Evolutionary conservation across 2,797 vertebrate species (phyloP).

Genomic region (Bovichtus variegatus): DNA sequence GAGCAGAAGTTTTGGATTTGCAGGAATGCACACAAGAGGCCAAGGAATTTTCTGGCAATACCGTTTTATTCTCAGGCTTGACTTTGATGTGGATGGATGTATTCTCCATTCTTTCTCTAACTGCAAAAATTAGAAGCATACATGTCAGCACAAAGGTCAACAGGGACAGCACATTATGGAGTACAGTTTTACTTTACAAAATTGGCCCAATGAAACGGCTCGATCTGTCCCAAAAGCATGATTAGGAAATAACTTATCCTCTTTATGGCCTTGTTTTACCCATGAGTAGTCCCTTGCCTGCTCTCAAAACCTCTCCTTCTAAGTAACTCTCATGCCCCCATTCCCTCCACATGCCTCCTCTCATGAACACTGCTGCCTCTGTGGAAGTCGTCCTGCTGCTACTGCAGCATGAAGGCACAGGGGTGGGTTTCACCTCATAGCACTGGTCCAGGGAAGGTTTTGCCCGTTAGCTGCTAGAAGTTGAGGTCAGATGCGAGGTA

Average conservation of each 20-base stretch:
- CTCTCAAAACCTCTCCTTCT: constrained; percentile 29
- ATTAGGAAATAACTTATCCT: constrained; percentile 28
- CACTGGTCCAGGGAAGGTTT: constrained; percentile 11
- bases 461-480: constrained; percentile 4
- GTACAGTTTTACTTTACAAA: constrained; percentile 47
- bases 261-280: constrained; percentile 30
- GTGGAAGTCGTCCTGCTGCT: constrained; percentile 15
- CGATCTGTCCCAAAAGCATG: constrained; percentile 30
- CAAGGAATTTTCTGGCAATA: constrained; percentile 75
- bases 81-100: constrained; percentile 78
- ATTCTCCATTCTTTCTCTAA: constrained; percentile 70
- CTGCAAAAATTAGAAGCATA: constrained; percentile 75
- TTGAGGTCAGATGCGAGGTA: constrained; percentile 22
- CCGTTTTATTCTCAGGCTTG: constrained; percentile 71
- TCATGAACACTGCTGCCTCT: constrained; percentile 30
- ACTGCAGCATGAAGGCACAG: constrained; percentile 3
- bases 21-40: constrained; percentile 70
- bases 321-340: constrained; percentile 17
- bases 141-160: constrained; percentile 73
- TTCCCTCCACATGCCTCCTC: neutral
- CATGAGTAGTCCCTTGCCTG: constrained; percentile 10
- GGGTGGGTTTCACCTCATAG: neutral
- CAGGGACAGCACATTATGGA: constrained; percentile 54
- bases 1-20: constrained; percentile 71
- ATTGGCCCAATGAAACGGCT: constrained; percentile 14